Evolutionary conservation across 2,888 invertebrate species (phyloP).

Genomic region (Phyllotreta striolata): DNA sequence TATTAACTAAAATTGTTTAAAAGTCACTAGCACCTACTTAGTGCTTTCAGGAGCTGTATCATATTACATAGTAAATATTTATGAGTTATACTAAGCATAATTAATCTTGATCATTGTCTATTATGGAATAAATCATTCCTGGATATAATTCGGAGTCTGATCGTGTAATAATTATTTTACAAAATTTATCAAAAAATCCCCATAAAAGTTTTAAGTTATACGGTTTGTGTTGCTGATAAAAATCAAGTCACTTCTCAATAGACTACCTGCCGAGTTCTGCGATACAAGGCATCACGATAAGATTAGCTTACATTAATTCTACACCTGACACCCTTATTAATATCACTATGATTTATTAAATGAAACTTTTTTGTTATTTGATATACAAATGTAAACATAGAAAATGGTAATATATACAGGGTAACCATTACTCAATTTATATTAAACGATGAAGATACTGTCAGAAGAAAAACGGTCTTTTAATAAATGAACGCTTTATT

Average conservation of each 20-base stretch:
- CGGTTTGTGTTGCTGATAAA: constrained; percentile 41
- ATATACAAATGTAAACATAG: constrained; percentile 38
- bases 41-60: too few relatives aligned
- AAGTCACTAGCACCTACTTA: too few relatives aligned
- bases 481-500: constrained; percentile 33
- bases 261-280: constrained; percentile 46
- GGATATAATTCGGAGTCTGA: too few relatives aligned
- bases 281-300: constrained; percentile 48
- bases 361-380: constrained; percentile 34
- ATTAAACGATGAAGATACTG: constrained; percentile 36
- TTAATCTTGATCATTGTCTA: too few relatives aligned
- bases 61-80: too few relatives aligned
- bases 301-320: constrained; percentile 49
- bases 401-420: constrained; percentile 36
- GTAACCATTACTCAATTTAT: constrained; percentile 31
- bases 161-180: not conserved
- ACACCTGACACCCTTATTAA: constrained; percentile 50
- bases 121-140: too few relatives aligned
- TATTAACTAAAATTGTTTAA: too few relatives aligned
- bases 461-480: constrained; percentile 32
- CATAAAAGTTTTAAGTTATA: constrained; percentile 13
- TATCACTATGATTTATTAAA: constrained; percentile 43
- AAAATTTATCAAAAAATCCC: constrained; percentile 16
- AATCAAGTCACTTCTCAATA: constrained; percentile 49
- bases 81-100: too few relatives aligned